Evolutionary conservation across 2,888 invertebrate species (phyloP), one percentile per base, ranked within the genome.

Genomic region (Pseudococcus jackbeardsleyi): DNA sequence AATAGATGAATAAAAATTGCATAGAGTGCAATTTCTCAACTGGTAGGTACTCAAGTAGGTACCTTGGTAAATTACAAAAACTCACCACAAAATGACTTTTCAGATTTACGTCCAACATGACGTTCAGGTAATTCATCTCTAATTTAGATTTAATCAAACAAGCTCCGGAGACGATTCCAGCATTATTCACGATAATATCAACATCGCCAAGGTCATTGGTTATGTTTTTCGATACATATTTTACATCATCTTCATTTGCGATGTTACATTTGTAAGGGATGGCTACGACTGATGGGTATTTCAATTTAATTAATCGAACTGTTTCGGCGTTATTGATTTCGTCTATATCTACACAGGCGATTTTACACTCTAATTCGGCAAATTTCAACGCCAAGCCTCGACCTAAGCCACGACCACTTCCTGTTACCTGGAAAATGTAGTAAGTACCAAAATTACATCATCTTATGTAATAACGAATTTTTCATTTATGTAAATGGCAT

Each of bases 161-260:
- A 46, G 92, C 91, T 90, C 91, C 91, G 87, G 92, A 92, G 90
- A 93, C 92, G 5, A 91, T 90, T 2, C 92, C 92, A 0, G 92
- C 92, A 90, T 93, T 93, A 89, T 93, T 92, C 1, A 93, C 91
- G 86, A 93, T 89, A 87, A 93, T 92, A 86, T 93, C 92, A 17
- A 93, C 92, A 0, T 91, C 91, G 1, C 92, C 92, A 89, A 92
- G 89, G 86, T 92, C 91, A 85, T 91, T 91, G 89, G 91, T 91
- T 54, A 92, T 91, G 89, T 91, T 59, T 42, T 22, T 19, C 54
- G 84, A 84, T 46, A 87, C 17, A 12, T 5, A n/a, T 46, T 54
- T 68, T 1, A 87, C 87, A 17, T 88, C 54, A 6, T 88, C 89
- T 9, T 4, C 50, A 12, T 46, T 68, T 17, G 84, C 54, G 15